phyloP scores from a whole-genome alignment of 2,113 vertebrate genomes.

The Salvator merianae region DNA sequence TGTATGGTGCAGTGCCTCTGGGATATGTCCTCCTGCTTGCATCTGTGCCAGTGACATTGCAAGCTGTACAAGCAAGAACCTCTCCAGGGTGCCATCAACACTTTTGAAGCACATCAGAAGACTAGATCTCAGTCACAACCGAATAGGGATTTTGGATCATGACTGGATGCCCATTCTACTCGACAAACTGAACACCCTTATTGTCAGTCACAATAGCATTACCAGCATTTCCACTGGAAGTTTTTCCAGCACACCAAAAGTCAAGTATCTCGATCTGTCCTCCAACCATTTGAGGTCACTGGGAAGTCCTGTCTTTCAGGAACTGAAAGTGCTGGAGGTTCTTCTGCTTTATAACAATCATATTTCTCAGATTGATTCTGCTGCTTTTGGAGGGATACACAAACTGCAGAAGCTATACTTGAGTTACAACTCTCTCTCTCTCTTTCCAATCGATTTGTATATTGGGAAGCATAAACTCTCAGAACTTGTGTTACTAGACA shows the following conservation, averaged over 20 bases:
- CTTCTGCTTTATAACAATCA: constrained; percentile 85
- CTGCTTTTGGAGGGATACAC: constrained; percentile 75
- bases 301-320: constrained; percentile 74
- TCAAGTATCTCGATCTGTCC: constrained; percentile 84
- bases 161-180: constrained; percentile 76
- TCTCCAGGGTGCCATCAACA: constrained; percentile 75
- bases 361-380: constrained; percentile 70
- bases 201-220: constrained; percentile 80
- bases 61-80: constrained; percentile 82
- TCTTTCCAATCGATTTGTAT: constrained; percentile 78
- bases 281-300: constrained; percentile 79
- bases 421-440: constrained; percentile 75
- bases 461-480: constrained; percentile 71
- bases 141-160: constrained; percentile 69
- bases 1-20: constrained; percentile 58
- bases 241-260: constrained; percentile 73
- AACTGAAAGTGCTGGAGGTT: constrained; percentile 76
- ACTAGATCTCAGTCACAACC: constrained; percentile 86
- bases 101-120: constrained; percentile 77
- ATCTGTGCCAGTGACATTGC: constrained; percentile 86
- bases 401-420: constrained; percentile 82
- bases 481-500: constrained; percentile 80
- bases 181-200: constrained; percentile 75
- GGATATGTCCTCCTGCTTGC: constrained; percentile 80
- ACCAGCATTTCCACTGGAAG: constrained; percentile 70